These are phyloP conservation scores for Noctua comes DNA, from an alignment of 2,888 invertebrate species.

Conservation along the genomic window DNA sequence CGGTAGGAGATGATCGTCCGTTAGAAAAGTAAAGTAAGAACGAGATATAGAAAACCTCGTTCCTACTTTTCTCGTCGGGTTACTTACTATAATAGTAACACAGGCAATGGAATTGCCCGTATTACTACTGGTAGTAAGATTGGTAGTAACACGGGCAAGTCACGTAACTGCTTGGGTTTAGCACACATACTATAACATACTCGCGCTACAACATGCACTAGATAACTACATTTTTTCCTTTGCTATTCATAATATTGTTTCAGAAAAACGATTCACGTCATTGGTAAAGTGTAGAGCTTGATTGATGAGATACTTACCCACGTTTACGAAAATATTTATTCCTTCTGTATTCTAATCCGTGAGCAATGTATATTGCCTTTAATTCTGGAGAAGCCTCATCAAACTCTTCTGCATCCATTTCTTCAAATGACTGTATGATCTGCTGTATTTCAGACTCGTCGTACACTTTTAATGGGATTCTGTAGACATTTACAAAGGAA, in stretches of 20 bases:
- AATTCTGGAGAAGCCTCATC: conserved; percentile 78
- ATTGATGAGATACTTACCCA: conserved; percentile 52
- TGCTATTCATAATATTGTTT: not conserved
- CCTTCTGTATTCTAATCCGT: conserved; percentile 82
- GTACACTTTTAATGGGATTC: conserved; percentile 76
- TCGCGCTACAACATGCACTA: not conserved
- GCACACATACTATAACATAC: too few relatives aligned
- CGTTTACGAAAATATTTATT: conserved; percentile 73
- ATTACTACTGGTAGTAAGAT: too few relatives aligned
- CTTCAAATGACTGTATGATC: conserved; percentile 77
- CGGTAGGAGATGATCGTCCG: too few relatives aligned
- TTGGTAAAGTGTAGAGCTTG: not conserved
- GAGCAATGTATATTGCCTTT: conserved; percentile 78
- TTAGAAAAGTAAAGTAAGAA: too few relatives aligned
- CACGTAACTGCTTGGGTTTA: not conserved
- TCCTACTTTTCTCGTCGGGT: too few relatives aligned
- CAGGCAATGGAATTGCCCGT: too few relatives aligned
- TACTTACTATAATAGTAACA: too few relatives aligned
- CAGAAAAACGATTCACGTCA: not conserved
- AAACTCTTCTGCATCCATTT: conserved; percentile 83
- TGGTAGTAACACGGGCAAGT: too few relatives aligned
- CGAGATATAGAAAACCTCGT: too few relatives aligned
- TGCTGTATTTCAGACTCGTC: conserved; percentile 79
- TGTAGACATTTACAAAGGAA: conserved; percentile 46
- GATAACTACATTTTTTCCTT: not conserved